Percentiles rank a stretch among this genome's conserved stretches.
phyloP scores from a whole-genome alignment of 2,797 vertebrate species.

The Betta splendens region DNA sequence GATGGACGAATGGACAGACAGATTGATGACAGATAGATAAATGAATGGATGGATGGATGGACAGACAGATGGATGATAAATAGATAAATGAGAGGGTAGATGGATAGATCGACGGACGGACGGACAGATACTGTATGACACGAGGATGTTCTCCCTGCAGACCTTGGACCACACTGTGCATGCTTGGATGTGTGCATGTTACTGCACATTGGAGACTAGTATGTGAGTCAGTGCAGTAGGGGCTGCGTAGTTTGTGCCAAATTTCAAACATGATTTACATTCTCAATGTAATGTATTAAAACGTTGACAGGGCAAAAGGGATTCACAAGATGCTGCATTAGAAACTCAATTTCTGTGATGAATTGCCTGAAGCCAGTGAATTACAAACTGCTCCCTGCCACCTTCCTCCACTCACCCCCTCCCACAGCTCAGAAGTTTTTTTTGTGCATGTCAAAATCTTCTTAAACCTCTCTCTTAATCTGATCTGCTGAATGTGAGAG shows the following conservation, averaged over 20 bases:
- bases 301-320: conserved; percentile 99
- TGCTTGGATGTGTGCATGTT: conserved; percentile 15
- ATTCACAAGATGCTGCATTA: conserved; percentile 99
- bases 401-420: conserved; percentile 84
- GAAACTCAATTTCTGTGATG: conserved; percentile 99
- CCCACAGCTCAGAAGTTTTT: conserved; percentile 90
- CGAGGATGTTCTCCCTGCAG: conserved; percentile 76
- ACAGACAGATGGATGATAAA: no score
- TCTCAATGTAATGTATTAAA: conserved; percentile 99
- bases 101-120: no score
- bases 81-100: no score
- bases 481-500: conserved; percentile 99
- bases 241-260: conserved; percentile 79
- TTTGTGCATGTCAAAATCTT: conserved; percentile 92
- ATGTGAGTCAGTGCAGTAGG: conserved; percentile 51
- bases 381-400: conserved; percentile 91
- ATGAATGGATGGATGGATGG: no score
- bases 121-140: no score
- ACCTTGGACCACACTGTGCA: conserved; percentile 15
- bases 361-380: conserved; percentile 99
- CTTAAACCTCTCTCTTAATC: conserved; percentile 99
- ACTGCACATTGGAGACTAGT: conserved; percentile 27
- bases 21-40: no score
- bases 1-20: no score
- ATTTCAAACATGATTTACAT: conserved; percentile 97